Evolutionary conservation across 2,113 vertebrate species (phyloP), one percentile per base, ranked within the genome.

Genomic region (Oncorhynchus masou): DNA sequence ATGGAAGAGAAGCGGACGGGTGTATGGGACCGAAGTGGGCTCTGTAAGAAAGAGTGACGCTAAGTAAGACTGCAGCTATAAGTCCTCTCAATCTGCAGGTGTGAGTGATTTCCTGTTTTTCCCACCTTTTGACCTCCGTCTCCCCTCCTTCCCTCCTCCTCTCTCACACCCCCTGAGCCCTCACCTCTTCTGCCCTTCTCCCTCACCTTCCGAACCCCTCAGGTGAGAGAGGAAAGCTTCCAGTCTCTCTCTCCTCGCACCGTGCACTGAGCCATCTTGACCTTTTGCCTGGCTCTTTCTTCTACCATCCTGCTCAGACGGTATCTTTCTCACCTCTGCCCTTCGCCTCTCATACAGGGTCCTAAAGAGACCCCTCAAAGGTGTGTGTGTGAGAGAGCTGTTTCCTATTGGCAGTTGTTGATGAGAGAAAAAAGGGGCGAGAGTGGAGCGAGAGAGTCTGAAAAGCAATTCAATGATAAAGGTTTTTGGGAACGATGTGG

Each of bases 41-140:
- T 19, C 66, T 64, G 12, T 34, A 45, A 31, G 25, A 22, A 19
- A 5, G 51, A 54, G 51, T 19, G 51, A 54, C 5, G 51, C 3
- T 54, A 54, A 54, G 51, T 54, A 4, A 54, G 51, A 54, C 51
- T 54, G 51, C 51, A 16, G 12, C 4, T 54, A 19, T 19, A 16
- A 19, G 15, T 19, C 16, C 72, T 64, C 59, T 7, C 20, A 1
- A 79, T 85, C 84, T 78, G 85, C 87, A 90, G 88, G 90, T 89
- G 88, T 83, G 75, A 78, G 85, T 85, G 71, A 89, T 88, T 90
- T 91, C 85, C 88, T 87, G 86, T 84, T 86, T 77, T 67, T 62
- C 34, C 76, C 73, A 82, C 83, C 84, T 83, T 83, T 83, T 79
- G 83, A 87, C 88, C 86, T 86, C 74, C 65, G 64, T 65, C 77